These are phyloP conservation scores for Lasiommata megera DNA, from an alignment of 2,888 invertebrate genomes.

Conservation along the genomic window DNA sequence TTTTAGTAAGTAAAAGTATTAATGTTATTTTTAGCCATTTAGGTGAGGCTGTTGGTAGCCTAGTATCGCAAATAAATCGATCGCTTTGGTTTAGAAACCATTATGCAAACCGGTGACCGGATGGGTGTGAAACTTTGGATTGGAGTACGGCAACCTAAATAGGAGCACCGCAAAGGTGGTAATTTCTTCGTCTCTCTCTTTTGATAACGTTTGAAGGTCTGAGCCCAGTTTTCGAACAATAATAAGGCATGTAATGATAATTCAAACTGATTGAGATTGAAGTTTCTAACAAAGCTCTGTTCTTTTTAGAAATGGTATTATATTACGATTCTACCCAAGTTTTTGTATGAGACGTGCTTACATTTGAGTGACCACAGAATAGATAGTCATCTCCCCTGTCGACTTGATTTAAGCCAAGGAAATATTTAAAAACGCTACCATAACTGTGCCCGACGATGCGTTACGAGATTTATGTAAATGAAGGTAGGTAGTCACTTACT, in stretches of 20 bases:
- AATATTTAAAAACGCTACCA: constrained; percentile 26
- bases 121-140: no score
- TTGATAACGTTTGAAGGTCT: no score
- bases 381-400: constrained; percentile 28
- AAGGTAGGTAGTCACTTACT: constrained; percentile 5
- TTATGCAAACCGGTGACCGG: no score
- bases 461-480: constrained; percentile 19
- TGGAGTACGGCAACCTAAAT: no score
- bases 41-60: no score
- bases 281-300: constrained; percentile 1
- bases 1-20: no score
- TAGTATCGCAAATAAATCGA: no score
- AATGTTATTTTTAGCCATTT: no score
- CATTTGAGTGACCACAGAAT: constrained; percentile 26
- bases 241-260: no score
- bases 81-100: no score
- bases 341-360: constrained; percentile 30
- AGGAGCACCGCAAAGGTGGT: neutral
- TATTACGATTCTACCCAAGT: constrained; percentile 27
- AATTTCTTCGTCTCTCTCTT: neutral
- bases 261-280: neutral
- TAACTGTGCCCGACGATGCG: constrained; percentile 29
- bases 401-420: constrained; percentile 26
- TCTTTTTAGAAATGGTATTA: constrained; percentile 20
- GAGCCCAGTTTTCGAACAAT: no score